A percentile compares a stretch with the other conserved stretches of the same genome.
These are phyloP conservation scores for Vulpes ferrilata DNA, from an alignment of 2,113 vertebrate genomes.

Conservation along the genomic window DNA sequence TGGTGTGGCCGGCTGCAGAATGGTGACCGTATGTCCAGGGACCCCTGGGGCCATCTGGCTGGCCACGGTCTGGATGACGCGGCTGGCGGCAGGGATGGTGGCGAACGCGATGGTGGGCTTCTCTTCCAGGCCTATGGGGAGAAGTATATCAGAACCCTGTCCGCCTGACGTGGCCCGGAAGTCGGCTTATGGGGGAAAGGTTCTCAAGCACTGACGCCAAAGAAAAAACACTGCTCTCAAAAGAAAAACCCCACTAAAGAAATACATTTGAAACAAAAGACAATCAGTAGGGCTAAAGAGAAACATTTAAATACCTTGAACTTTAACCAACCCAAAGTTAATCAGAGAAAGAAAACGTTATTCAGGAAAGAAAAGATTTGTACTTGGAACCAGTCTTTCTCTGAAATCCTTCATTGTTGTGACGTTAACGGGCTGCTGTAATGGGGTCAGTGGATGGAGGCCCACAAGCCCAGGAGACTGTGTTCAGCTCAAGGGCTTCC, in stretches of 20 bases:
- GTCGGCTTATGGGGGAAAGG: fast-evolving
- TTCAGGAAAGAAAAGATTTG: neutral
- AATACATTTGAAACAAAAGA: neutral
- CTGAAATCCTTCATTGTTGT: fast-evolving
- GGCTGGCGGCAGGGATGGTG: conserved; percentile 88
- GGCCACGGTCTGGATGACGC: conserved; percentile 96
- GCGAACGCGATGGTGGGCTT: conserved; percentile 90
- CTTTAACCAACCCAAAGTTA: neutral
- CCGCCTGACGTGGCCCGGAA: fast-evolving
- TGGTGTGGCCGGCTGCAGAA: conserved; percentile 91
- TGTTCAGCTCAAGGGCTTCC: neutral
- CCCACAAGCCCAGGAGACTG: fast-evolving
- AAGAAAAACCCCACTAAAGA: neutral
- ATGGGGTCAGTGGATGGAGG: fast-evolving
- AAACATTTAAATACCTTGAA: neutral
- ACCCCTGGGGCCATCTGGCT: conserved; percentile 89
- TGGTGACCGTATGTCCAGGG: conserved; percentile 91
- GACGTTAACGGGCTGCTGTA: fast-evolving
- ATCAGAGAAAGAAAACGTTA: neutral
- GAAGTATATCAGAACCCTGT: neutral
- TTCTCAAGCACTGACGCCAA: fast-evolving
- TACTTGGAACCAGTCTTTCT: too few species aligned
- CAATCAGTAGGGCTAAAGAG: neutral
- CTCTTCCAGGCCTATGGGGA: conserved; percentile 89
- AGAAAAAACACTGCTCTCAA: neutral